Percentiles rank a stretch among this genome's conserved stretches.
Evolutionary conservation across 2,797 vertebrate genomes (phyloP).

Genomic region (Trachurus trachurus): DNA sequence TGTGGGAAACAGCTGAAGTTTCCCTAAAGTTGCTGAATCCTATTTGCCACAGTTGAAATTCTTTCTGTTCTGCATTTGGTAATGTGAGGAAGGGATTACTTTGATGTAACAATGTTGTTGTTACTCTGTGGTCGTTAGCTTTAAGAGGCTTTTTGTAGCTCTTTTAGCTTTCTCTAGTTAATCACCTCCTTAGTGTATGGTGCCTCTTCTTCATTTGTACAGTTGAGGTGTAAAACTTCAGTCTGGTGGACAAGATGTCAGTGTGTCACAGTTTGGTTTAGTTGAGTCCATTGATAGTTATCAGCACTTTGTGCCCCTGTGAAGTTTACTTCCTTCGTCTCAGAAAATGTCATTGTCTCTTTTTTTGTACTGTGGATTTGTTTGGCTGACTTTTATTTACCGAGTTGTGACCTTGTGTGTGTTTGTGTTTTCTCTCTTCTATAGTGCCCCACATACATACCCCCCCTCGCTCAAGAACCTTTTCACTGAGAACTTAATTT

Average conservation of each 20-base stretch:
- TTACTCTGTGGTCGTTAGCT: not conserved
- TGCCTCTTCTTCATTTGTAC: not conserved
- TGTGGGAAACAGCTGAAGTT: not conserved
- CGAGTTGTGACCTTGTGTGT: not conserved
- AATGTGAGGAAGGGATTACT: not conserved
- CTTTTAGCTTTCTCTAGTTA: not conserved
- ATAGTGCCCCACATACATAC: not conserved
- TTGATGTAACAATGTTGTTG: slow-evolving; percentile 3
- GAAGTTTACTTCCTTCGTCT: not conserved
- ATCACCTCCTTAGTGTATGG: not conserved
- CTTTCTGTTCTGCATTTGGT: slow-evolving; percentile 8
- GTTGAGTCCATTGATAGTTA: not conserved
- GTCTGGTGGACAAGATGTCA: not conserved
- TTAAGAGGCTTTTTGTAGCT: not conserved
- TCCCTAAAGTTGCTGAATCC: slow-evolving; percentile 6
- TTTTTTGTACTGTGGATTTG: not conserved
- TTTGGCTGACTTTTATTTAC: not conserved
- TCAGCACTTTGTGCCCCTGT: not conserved
- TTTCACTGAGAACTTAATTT: not conserved
- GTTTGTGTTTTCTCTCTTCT: not conserved
- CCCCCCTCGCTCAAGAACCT: not conserved
- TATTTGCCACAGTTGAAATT: not conserved
- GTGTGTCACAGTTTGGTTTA: not conserved
- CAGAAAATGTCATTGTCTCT: not conserved
- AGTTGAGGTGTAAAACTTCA: slow-evolving; percentile 3